These are phyloP conservation scores for Neostethus bicornis DNA, from an alignment of 2,797 vertebrate species.

Conservation along the genomic window DNA sequence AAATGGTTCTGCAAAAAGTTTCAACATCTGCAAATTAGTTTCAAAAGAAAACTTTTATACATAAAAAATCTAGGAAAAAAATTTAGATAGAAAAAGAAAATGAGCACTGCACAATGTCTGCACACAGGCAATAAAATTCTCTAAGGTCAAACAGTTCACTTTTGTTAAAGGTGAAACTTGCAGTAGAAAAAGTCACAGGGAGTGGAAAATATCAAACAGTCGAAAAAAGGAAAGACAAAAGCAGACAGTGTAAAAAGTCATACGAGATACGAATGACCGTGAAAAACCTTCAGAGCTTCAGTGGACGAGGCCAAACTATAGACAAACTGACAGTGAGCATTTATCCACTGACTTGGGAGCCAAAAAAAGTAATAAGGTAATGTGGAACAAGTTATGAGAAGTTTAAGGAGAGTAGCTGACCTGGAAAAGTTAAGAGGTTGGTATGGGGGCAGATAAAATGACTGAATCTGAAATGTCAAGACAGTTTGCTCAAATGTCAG, in stretches of 20 bases:
- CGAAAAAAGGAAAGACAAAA: background rate
- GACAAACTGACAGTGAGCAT: conserved; percentile 1
- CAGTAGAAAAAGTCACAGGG: conserved; percentile 11
- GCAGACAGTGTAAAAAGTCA: background rate
- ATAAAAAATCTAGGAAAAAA: background rate
- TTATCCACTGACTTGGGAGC: background rate
- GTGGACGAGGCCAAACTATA: conserved; percentile 4
- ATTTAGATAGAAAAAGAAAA: background rate
- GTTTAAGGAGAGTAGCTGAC: conserved; percentile 8
- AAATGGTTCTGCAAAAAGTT: too few species aligned
- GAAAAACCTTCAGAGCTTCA: background rate
- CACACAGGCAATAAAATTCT: background rate
- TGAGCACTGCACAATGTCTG: background rate
- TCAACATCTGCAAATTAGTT: too few species aligned
- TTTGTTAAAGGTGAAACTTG: conserved; percentile 9
- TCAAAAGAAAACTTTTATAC: background rate
- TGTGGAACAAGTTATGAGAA: conserved; percentile 1
- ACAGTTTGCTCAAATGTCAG: conserved; percentile 13
- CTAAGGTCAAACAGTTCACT: background rate
- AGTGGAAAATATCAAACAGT: conserved; percentile 5
- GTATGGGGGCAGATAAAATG: conserved; percentile 1
- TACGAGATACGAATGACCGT: conserved; percentile 6
- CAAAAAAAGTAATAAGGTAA: conserved; percentile 1
- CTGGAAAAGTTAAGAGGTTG: conserved; percentile 1
- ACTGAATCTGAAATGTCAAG: conserved; percentile 13